Conservation (phyloP, 2,888 invertebrate genomes). For the Parapristionchus giblindavisi region DNA sequence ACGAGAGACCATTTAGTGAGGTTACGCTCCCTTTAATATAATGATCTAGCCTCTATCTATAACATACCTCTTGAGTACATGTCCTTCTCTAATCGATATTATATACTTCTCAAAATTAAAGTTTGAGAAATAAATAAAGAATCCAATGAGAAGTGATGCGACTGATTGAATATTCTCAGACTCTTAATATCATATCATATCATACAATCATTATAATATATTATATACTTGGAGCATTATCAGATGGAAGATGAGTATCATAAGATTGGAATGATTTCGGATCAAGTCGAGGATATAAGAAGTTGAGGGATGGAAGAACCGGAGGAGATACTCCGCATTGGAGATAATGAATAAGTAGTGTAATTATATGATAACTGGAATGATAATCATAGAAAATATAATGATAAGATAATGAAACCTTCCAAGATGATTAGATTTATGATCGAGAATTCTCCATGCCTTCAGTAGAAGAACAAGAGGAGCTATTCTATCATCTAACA, state of each 20-base stretch:
- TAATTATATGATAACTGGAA: conserved; percentile 65
- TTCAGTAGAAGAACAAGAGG: not conserved
- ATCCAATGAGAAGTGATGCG: conserved; percentile 8
- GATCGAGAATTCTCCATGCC: not conserved
- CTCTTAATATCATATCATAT: not conserved
- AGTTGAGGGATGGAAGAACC: conserved; percentile 57
- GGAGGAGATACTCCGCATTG: conserved; percentile 63
- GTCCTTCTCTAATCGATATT: conserved; percentile 20
- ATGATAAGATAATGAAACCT: not conserved
- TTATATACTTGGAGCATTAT: not conserved
- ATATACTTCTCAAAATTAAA: not conserved
- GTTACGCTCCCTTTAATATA: too few species aligned
- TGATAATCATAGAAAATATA: too few species aligned
- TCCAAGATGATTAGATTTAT: not conserved
- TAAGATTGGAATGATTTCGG: not conserved
- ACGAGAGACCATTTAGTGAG: too few species aligned
- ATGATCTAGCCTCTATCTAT: too few species aligned
- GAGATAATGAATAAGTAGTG: conserved; percentile 67
- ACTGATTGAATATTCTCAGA: conserved; percentile 8
- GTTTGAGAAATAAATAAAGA: conserved; percentile 14
- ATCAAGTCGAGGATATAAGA: not conserved
- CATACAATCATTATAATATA: not conserved
- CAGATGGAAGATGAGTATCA: not conserved
- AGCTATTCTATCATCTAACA: not conserved
- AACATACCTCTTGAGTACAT: not conserved